Conservation (phyloP, 2,888 invertebrate species). For the Clistopyga incitator region DNA sequence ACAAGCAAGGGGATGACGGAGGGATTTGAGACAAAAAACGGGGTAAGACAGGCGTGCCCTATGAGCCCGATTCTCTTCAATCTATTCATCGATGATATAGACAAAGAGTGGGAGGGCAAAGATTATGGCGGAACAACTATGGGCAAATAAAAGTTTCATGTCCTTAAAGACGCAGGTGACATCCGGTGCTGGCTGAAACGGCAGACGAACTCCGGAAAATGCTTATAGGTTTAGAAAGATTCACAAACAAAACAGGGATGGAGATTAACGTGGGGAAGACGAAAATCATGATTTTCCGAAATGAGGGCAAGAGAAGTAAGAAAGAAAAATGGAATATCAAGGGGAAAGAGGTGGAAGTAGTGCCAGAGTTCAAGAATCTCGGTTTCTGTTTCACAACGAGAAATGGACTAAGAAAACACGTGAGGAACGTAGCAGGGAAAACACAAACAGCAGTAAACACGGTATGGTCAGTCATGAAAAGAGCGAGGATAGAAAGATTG, state of each 20-base stretch:
- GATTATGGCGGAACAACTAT: conserved; percentile 35
- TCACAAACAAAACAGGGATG: conserved; percentile 9
- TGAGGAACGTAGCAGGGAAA: conserved; percentile 14
- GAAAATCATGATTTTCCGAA: conserved; percentile 45
- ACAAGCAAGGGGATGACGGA: neutral
- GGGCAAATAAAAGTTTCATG: conserved; percentile 25
- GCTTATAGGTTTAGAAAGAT: conserved; percentile 25
- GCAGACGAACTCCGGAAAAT: conserved; percentile 23
- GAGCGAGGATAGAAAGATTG: neutral
- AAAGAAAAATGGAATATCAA: conserved; percentile 21
- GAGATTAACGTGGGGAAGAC: conserved; percentile 40
- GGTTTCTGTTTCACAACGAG: conserved; percentile 39
- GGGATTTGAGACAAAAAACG: conserved; percentile 21
- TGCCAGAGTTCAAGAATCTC: conserved; percentile 42
- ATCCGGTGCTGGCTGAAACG: conserved; percentile 31
- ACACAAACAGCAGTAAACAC: conserved; percentile 12
- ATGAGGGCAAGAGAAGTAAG: conserved; percentile 18
- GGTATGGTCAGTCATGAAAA: conserved; percentile 24
- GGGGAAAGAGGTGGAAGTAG: conserved; percentile 27
- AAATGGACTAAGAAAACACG: neutral
- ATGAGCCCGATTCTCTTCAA: conserved; percentile 39
- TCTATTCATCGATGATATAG: conserved; percentile 38
- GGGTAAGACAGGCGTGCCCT: conserved; percentile 39
- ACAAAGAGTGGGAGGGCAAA: conserved; percentile 30
- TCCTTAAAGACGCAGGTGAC: conserved; percentile 55